A percentile compares a stretch with the other conserved stretches of the same genome.
phyloP scores from a whole-genome alignment of 2,113 vertebrate genomes.

The Scolopax mira region DNA sequence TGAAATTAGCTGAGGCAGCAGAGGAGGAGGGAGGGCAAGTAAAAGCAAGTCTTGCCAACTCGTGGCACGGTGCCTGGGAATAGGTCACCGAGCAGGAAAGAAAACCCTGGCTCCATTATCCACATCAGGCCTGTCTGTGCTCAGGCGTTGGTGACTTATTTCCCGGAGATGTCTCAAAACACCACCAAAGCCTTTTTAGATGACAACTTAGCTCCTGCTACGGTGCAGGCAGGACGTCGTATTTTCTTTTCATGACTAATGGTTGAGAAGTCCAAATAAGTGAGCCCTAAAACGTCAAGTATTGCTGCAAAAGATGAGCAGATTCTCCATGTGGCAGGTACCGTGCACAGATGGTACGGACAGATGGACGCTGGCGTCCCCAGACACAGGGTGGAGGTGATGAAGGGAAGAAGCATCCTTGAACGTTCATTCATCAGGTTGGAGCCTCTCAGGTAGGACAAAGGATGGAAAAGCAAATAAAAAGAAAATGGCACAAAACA shows the following conservation, averaged over 20 bases:
- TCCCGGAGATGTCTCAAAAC: neutral
- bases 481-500: neutral
- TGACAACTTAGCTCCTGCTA: neutral
- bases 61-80: neutral
- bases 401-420: neutral
- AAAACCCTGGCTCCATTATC: neutral
- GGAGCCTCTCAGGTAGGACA: neutral
- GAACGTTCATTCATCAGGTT: neutral
- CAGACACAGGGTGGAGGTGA: fast-evolving
- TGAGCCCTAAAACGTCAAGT: neutral
- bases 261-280: neutral
- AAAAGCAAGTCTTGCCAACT: slow-evolving; percentile 30
- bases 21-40: slow-evolving; percentile 8
- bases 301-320: neutral
- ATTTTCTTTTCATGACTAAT: neutral
- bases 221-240: neutral
- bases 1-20: slow-evolving; percentile 57
- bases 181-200: neutral
- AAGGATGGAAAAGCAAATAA: neutral
- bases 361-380: neutral
- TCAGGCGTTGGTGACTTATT: neutral
- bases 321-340: neutral
- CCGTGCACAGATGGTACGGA: fast-evolving
- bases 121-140: neutral
- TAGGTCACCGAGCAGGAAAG: slow-evolving; percentile 30